Evolutionary conservation across 2,888 invertebrate genomes (phyloP).

Genomic region (Drosophila hawaiiensis): DNA sequence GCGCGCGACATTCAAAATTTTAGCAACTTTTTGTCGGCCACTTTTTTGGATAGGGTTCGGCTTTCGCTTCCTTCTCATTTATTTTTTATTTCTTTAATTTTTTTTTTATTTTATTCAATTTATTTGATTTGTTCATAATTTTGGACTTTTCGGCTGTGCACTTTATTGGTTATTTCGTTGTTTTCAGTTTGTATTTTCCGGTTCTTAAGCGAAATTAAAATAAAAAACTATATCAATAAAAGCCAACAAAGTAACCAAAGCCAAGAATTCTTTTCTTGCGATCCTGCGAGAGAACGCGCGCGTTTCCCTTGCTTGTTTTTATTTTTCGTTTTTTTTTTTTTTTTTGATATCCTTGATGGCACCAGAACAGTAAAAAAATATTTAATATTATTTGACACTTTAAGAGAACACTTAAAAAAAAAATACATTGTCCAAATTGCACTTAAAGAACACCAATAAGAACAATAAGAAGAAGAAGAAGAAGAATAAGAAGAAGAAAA

Average conservation of each 20-base stretch:
- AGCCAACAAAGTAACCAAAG: conserved; percentile 2
- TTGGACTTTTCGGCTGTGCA: conserved; percentile 12
- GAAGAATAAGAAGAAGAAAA: conserved; percentile 11
- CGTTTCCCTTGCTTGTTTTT: background rate
- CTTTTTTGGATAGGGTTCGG: background rate
- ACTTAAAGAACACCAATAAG: conserved; percentile 35
- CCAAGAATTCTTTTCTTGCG: conserved; percentile 20
- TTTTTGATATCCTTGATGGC: conserved; percentile 31
- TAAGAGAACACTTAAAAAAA: conserved; percentile 61
- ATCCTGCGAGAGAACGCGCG: conserved; percentile 39
- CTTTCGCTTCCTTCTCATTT: background rate
- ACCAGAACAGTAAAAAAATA: conserved; percentile 30
- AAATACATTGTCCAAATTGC: conserved; percentile 40
- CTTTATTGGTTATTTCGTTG: conserved; percentile 1
- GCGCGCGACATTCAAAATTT: conserved; percentile 34
- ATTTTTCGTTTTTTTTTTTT: background rate
- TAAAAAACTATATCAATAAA: conserved; percentile 3
- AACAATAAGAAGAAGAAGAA: conserved; percentile 25
- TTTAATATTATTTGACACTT: conserved; percentile 38
- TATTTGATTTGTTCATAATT: conserved; percentile 20
- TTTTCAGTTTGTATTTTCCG: conserved; percentile 10
- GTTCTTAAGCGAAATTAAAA: background rate
- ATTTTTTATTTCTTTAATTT: background rate
- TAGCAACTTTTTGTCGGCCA: conserved; percentile 11
- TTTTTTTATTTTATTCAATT: conserved; percentile 1